These are phyloP conservation scores for Calliopum simillimum DNA, from an alignment of 2,888 invertebrate genomes.

Conservation along the genomic window DNA sequence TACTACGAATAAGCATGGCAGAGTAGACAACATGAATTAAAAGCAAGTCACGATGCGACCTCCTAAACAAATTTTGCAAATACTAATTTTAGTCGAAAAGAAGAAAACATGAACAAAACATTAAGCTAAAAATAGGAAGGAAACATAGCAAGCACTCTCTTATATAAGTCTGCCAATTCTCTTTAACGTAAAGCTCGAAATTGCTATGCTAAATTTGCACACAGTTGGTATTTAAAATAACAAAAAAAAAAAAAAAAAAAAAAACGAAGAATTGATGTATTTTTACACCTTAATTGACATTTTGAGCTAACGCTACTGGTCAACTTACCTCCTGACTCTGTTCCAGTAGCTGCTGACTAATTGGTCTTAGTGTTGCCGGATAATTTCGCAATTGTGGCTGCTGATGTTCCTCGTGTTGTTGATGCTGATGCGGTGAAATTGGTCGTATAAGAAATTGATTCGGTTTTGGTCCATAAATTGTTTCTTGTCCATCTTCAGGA, in stretches of 20 bases:
- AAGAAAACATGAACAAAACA: constrained; percentile 12
- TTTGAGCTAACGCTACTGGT: neutral
- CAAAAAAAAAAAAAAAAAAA: constrained; percentile 8
- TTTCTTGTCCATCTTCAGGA: constrained; percentile 64
- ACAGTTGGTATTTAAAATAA: neutral
- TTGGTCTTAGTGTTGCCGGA: constrained; percentile 60
- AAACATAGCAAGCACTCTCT: too few species aligned
- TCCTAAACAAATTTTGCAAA: constrained; percentile 45
- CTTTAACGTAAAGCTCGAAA: neutral
- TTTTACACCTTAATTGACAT: neutral
- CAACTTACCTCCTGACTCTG: constrained; percentile 64
- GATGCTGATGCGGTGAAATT: constrained; percentile 61
- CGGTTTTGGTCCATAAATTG: constrained; percentile 62
- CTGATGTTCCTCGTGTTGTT: constrained; percentile 58
- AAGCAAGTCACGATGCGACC: constrained; percentile 61
- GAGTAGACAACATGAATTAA: constrained; percentile 63
- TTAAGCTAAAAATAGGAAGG: neutral
- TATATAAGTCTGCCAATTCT: neutral
- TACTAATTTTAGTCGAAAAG: neutral
- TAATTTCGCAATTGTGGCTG: constrained; percentile 62
- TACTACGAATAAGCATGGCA: neutral
- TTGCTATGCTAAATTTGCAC: neutral
- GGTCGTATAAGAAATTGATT: constrained; percentile 65
- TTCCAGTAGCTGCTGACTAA: constrained; percentile 61
- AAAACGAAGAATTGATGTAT: neutral